Conservation (phyloP, 2,797 vertebrate genomes). For the Vespertilio murinus region DNA sequence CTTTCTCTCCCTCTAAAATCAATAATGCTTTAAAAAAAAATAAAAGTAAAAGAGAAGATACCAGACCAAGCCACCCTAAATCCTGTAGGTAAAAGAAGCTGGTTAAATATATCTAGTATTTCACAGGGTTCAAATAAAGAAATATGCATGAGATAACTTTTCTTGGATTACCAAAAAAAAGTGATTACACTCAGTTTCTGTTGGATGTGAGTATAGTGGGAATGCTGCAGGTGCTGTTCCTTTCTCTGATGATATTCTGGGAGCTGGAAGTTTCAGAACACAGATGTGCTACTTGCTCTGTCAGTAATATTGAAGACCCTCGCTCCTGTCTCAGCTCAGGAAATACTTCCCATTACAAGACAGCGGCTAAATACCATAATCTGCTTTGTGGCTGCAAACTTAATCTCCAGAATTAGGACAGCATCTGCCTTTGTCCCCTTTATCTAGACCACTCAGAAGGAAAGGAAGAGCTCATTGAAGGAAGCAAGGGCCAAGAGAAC, state of each 20-base stretch:
- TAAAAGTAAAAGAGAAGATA: neutral
- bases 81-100: neutral
- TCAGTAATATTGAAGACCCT: neutral
- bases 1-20: neutral
- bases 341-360: constrained; percentile 75
- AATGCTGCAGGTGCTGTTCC: neutral
- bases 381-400: constrained; percentile 82
- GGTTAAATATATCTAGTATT: neutral
- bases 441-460: constrained; percentile 56
- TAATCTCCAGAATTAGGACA: constrained; percentile 86
- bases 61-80: neutral
- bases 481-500: constrained; percentile 24
- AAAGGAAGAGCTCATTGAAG: constrained; percentile 55
- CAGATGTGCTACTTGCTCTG: neutral
- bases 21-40: neutral
- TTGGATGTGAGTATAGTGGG: neutral
- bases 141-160: neutral
- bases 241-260: neutral
- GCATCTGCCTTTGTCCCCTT: constrained; percentile 81
- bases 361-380: constrained; percentile 80
- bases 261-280: neutral
- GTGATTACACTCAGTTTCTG: neutral
- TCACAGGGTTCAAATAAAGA: neutral
- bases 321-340: neutral
- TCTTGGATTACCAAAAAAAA: neutral